These are phyloP conservation scores for Drosophila bocki DNA, from an alignment of 1,140 invertebrate species.

Conservation along the genomic window DNA sequence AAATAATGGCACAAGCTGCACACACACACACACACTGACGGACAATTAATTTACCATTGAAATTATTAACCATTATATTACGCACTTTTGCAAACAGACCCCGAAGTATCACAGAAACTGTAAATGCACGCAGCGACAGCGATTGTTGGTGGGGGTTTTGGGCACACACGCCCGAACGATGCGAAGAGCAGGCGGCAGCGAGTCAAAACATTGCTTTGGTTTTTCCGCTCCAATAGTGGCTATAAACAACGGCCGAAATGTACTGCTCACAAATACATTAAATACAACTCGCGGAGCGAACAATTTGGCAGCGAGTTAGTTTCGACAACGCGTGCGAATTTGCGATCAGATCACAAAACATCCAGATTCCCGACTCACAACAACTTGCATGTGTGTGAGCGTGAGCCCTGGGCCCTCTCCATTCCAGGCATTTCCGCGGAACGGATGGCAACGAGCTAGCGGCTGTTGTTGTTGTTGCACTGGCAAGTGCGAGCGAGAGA, in stretches of 20 bases:
- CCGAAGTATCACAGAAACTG: slow-evolving; percentile 36
- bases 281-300: neutral
- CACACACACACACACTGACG: neutral
- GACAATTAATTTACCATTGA: neutral
- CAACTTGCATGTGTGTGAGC: slow-evolving; percentile 19
- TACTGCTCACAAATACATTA: neutral
- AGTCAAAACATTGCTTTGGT: slow-evolving; percentile 50
- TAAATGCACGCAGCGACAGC: slow-evolving; percentile 11
- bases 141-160: slow-evolving; percentile 15
- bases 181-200: slow-evolving; percentile 28
- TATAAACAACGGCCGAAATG: neutral
- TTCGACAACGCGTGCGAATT: slow-evolving; percentile 17
- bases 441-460: slow-evolving; percentile 54
- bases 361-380: slow-evolving; percentile 33
- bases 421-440: slow-evolving; percentile 59
- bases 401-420: slow-evolving; percentile 32
- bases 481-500: neutral
- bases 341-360: slow-evolving; percentile 62
- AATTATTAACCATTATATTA: slow-evolving; percentile 10
- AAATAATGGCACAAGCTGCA: neutral
- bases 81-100: slow-evolving; percentile 42
- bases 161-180: slow-evolving; percentile 15
- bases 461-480: slow-evolving; percentile 37
- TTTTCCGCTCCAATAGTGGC: slow-evolving; percentile 18
- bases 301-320: neutral